Percentiles rank a stretch among this genome's conserved stretches.
These are phyloP conservation scores for Nysson spinosus DNA, from an alignment of 2,888 invertebrate genomes.

Conservation along the genomic window DNA sequence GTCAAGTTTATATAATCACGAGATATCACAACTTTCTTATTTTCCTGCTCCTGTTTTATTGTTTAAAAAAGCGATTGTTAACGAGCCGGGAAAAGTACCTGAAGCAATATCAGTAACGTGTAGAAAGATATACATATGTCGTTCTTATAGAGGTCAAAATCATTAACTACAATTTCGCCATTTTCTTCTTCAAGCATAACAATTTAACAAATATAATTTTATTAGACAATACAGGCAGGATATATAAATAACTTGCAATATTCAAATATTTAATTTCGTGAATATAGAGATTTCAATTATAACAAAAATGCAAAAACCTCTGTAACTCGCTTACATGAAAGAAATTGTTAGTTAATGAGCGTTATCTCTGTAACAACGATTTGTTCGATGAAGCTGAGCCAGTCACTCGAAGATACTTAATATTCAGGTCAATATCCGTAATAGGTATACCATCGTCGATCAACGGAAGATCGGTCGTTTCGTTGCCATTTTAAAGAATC, in stretches of 20 bases:
- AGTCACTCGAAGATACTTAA: constrained; percentile 25
- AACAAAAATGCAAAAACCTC: not conserved
- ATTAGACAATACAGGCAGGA: too few species aligned
- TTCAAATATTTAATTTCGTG: too few species aligned
- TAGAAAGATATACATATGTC: not conserved
- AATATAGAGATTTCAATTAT: too few species aligned
- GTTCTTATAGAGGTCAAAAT: too few species aligned
- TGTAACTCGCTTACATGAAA: too few species aligned
- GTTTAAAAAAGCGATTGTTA: not conserved
- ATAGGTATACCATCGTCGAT: constrained; percentile 20
- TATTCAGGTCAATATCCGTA: constrained; percentile 43
- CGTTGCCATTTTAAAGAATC: constrained; percentile 10
- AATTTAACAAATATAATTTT: not conserved
- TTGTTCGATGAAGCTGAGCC: constrained; percentile 25
- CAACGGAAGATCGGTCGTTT: constrained; percentile 22
- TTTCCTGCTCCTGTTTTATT: not conserved
- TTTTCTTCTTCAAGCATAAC: not conserved
- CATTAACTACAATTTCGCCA: too few species aligned
- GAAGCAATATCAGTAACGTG: not conserved
- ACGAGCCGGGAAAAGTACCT: not conserved
- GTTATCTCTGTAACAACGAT: too few species aligned
- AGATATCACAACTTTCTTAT: too few species aligned
- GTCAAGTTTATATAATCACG: too few species aligned
- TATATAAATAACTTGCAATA: too few species aligned
- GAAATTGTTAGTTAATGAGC: too few species aligned